phyloP scores from a whole-genome alignment of 2,888 invertebrate genomes.

The Drosophila cognata region DNA sequence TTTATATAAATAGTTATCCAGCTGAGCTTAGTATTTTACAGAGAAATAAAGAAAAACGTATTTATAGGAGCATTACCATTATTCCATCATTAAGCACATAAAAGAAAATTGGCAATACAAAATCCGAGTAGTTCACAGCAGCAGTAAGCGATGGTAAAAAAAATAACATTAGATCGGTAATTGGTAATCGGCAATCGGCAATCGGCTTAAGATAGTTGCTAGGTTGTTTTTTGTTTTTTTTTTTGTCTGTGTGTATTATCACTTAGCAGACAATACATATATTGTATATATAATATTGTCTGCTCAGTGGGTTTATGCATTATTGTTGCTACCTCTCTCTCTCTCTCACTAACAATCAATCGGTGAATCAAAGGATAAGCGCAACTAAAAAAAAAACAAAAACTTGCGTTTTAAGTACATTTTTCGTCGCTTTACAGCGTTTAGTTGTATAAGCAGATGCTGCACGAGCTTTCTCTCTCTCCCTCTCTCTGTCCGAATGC shows the following conservation, averaged over 20 bases:
- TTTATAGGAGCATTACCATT: constrained; percentile 29
- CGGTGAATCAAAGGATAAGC: constrained; percentile 4
- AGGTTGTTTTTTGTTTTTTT: constrained; percentile 24
- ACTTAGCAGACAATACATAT: constrained; percentile 9
- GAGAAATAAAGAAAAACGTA: constrained; percentile 16
- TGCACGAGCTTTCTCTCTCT: neutral
- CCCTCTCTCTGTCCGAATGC: neutral
- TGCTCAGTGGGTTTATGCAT: neutral
- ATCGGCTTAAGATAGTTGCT: constrained; percentile 35
- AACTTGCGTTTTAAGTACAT: constrained; percentile 56
- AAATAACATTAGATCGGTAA: constrained; percentile 12
- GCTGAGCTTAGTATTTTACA: constrained; percentile 49
- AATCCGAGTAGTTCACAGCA: constrained; percentile 30
- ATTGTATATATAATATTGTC: constrained; percentile 27
- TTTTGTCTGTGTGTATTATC: constrained; percentile 2
- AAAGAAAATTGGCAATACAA: constrained; percentile 41
- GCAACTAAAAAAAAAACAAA: constrained; percentile 32
- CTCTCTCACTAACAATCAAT: constrained; percentile 1
- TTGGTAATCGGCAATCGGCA: constrained; percentile 17
- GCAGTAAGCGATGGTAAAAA: constrained; percentile 10
- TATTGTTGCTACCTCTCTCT: neutral
- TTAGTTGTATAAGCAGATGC: constrained; percentile 39
- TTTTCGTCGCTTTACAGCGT: constrained; percentile 34
- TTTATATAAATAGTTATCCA: constrained; percentile 51
- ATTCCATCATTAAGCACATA: constrained; percentile 26